Evolutionary conservation across 2,888 invertebrate genomes (phyloP).

Genomic region (Andrena chrysosceles): DNA sequence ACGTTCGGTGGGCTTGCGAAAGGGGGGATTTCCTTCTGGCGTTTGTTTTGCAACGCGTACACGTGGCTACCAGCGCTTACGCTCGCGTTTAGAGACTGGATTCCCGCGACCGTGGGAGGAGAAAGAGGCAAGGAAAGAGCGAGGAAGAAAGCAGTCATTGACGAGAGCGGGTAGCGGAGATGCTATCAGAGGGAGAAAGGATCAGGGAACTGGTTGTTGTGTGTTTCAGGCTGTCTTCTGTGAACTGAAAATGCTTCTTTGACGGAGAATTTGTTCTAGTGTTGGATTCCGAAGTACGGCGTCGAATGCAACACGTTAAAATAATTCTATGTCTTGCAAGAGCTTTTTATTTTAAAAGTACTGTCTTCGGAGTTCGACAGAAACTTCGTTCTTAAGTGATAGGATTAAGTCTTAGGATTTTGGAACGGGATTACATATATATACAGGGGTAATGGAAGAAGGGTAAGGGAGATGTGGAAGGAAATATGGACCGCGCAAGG

Average conservation of each 20-base stretch:
- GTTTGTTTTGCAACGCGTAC: conserved; percentile 57
- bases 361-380: no score
- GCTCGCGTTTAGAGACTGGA: conserved; percentile 38
- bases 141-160: conserved; percentile 19
- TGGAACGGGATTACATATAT: no score
- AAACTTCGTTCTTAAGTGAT: no score
- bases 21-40: neutral
- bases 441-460: no score
- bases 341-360: no score
- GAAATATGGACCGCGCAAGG: no score
- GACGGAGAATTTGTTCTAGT: no score
- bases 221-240: neutral
- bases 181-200: neutral
- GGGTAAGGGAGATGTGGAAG: no score
- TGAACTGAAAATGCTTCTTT: neutral
- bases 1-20: neutral
- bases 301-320: no score
- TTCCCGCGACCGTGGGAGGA: conserved; percentile 11
- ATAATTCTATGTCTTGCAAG: no score
- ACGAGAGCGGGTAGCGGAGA: conserved; percentile 3
- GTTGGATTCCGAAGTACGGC: no score
- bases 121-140: neutral
- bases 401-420: no score
- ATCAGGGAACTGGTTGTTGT: neutral
- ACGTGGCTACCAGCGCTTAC: conserved; percentile 22